Evolutionary conservation across 2,888 invertebrate species (phyloP).

Genomic region (Acrocyrtus sp.): DNA sequence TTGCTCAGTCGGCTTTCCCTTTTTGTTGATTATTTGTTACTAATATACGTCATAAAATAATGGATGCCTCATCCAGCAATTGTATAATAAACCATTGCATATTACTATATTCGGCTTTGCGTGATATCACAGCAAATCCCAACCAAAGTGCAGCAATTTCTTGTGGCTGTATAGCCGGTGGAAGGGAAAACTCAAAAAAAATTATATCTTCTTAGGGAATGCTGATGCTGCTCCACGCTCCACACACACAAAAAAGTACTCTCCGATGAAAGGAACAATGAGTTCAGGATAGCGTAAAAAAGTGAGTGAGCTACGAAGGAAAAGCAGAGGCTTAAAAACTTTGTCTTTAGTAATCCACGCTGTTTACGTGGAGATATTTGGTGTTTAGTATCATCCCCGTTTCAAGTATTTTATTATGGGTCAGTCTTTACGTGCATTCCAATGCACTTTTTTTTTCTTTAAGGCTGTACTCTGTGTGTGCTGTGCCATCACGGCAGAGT

Average conservation of each 20-base stretch:
- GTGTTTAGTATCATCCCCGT: not conserved
- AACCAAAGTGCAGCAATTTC: not conserved
- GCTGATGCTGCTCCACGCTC: no score
- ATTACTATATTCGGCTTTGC: not conserved
- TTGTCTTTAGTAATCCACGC: not conserved
- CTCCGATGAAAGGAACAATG: not conserved
- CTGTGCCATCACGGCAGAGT: no score
- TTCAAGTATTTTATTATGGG: no score
- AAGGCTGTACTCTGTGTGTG: no score
- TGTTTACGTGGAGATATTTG: no score
- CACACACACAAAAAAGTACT: not conserved
- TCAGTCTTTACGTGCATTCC: constrained; percentile 49
- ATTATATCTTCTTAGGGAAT: no score
- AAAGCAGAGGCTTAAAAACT: not conserved
- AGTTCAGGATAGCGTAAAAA: no score
- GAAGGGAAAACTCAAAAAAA: no score
- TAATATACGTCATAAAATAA: constrained; percentile 54
- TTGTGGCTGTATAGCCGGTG: no score
- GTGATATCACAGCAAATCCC: not conserved
- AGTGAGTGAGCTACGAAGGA: no score
- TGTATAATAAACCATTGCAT: constrained; percentile 25
- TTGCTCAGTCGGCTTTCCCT: constrained; percentile 46
- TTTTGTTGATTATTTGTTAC: constrained; percentile 48
- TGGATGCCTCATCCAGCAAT: constrained; percentile 47
- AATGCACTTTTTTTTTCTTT: constrained; percentile 44